phyloP scores from a whole-genome alignment of 53 echinoderm and acorn worm genomes.

The Hippasteria phrygiana region DNA sequence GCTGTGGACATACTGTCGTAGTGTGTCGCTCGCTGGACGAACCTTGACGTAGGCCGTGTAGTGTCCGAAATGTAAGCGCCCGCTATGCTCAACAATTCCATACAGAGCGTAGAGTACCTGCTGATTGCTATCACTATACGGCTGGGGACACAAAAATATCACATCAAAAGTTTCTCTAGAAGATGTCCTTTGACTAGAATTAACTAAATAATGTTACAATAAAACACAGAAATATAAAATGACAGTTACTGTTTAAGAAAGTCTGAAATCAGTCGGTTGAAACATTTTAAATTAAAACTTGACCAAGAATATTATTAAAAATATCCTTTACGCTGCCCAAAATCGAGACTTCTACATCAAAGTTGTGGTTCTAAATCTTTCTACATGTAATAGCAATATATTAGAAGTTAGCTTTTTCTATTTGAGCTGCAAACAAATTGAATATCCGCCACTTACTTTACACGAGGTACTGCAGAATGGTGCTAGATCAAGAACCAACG shows the following conservation, averaged over 20 bases:
- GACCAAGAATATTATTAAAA: too few relatives aligned
- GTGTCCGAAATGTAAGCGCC: conserved; percentile 95
- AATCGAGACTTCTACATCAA: too few relatives aligned
- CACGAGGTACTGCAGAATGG: conserved; percentile 94
- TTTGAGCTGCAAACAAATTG: background rate
- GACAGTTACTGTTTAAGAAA: too few relatives aligned
- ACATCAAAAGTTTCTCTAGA: too few relatives aligned
- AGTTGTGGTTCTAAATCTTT: too few relatives aligned
- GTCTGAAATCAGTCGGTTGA: too few relatives aligned
- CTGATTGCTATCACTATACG: conserved; percentile 86
- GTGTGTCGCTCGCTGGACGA: conserved; percentile 75
- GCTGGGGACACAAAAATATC: conserved; percentile 54
- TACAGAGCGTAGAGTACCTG: conserved; percentile 89
- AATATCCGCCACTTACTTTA: conserved; percentile 73
- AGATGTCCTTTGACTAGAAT: too few relatives aligned
- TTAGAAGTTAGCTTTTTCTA: background rate
- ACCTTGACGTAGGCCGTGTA: conserved; percentile 98
- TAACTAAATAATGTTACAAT: too few relatives aligned
- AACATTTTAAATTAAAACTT: too few relatives aligned
- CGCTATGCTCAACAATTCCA: conserved; percentile 93
- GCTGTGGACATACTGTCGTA: conserved; percentile 76
- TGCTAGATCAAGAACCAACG: conserved; percentile 84
- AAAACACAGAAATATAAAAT: too few relatives aligned
- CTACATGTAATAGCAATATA: too few relatives aligned
- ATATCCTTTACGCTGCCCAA: too few relatives aligned